Percentiles rank a stretch among this genome's conserved stretches.
phyloP scores from a whole-genome alignment of 2,888 invertebrate genomes.

The Sussaba pulchella region DNA sequence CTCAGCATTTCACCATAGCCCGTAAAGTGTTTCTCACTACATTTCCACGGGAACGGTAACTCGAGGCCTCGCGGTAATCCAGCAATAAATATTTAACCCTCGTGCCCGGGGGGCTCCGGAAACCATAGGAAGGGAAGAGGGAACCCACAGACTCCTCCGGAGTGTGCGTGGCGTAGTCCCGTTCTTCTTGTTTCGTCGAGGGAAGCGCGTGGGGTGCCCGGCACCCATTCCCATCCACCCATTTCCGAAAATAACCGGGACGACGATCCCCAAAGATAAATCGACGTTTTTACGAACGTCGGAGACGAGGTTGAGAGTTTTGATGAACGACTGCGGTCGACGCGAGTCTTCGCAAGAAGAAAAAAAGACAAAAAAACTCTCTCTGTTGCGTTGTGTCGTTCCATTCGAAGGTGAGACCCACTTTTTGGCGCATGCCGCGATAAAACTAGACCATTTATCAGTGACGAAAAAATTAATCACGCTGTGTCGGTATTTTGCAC shows the following conservation, averaged over 20 bases:
- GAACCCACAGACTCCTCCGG: conserved; percentile 55
- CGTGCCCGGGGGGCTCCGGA: conserved; percentile 57
- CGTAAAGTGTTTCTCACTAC: conserved; percentile 32
- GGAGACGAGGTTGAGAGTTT: conserved; percentile 45
- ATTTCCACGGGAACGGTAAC: conserved; percentile 23
- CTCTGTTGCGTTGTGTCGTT: conserved; percentile 20
- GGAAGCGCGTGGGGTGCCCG: conserved; percentile 10
- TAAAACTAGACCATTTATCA: conserved; percentile 2
- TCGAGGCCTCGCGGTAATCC: conserved; percentile 29
- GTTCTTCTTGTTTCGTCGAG: conserved; percentile 26
- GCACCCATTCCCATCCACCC: neutral
- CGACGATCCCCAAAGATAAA: conserved; percentile 64
- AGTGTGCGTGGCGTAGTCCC: conserved; percentile 22
- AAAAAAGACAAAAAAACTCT: conserved; percentile 4
- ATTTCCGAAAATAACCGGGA: conserved; percentile 30
- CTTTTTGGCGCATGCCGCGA: neutral
- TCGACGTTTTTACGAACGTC: conserved; percentile 64
- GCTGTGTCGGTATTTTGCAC: no score
- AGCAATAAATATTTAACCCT: conserved; percentile 66
- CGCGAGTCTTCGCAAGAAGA: conserved; percentile 5
- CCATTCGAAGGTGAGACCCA: neutral
- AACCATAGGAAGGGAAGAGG: conserved; percentile 61
- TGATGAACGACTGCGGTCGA: conserved; percentile 60
- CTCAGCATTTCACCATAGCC: conserved; percentile 9
- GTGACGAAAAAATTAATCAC: neutral